phyloP scores from a whole-genome alignment of 1,140 invertebrate species.

The Hydropsyche tenuis region DNA sequence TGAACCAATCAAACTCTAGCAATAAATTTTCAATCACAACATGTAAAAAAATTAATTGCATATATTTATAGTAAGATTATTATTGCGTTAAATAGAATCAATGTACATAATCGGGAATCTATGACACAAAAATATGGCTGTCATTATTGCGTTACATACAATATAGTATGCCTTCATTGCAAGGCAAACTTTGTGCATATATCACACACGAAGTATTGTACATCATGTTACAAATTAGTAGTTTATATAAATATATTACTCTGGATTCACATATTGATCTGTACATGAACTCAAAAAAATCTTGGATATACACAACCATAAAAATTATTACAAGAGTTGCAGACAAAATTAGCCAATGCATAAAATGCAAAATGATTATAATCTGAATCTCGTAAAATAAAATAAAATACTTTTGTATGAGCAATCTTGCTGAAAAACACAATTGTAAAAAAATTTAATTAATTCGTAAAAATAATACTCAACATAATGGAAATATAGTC shows the following conservation, averaged over 20 bases:
- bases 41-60: conserved; percentile 3
- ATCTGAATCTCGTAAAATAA: not conserved
- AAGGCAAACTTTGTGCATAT: conserved; percentile 19
- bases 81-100: too few relatives aligned
- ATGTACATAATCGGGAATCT: not conserved
- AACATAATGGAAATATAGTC: too few relatives aligned
- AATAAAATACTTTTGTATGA: not conserved
- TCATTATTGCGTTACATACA: not conserved
- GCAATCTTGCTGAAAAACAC: not conserved
- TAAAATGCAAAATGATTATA: not conserved
- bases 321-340: not conserved
- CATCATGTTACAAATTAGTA: not conserved
- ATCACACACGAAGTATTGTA: conserved; percentile 13
- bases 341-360: not conserved
- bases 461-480: too few relatives aligned
- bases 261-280: conserved; percentile 4
- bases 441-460: too few relatives aligned
- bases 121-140: conserved; percentile 26
- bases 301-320: conserved; percentile 13
- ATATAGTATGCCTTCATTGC: not conserved
- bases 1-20: too few relatives aligned
- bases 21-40: too few relatives aligned
- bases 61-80: not conserved
- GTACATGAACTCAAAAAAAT: not conserved
- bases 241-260: conserved; percentile 18